Base-by-base conservation (phyloP, 2,797 vertebrate species). In the Halcyon leucocephala region DNA sequence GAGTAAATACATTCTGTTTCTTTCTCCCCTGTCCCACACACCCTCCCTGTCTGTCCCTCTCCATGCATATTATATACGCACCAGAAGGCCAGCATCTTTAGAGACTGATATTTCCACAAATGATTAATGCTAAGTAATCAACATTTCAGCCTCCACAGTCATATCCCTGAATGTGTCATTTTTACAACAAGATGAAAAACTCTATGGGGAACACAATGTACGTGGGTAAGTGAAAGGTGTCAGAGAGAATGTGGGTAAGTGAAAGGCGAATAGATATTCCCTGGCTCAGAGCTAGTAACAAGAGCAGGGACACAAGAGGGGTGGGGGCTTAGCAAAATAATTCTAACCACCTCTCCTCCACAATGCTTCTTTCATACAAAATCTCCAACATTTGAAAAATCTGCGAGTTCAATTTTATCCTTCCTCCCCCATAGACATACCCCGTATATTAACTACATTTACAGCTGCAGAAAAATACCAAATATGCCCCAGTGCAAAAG, bases 111-210 rank as follows among this genome's bases (percentile, higher is more conserved):
- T 82, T 87, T 96, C 80, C 57, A 93, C 81, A 93, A 90, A 88
- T 87, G 61, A 95, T 92, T 91, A 94, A 95, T 94, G 76, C 39
- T n/a, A 65, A 58, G 48, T 86, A 96, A 96, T 95, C 92, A 93
- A 74, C 72, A 39, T 91, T 93, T 97, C 89, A 93, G 72, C 52
- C 58, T 96, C 74, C 61, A 79, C 83, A 89, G 51, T 65, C 82
- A 51, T 89, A 93, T 58, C 65, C 76, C 58, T 82, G 44, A 86
- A 96, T 93, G 19, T 60, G 82, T 94, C 92, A 93, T 82, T 95
- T 96, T 94, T 92, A 85, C 93, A 52, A 82, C 15, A 86, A 67
- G 87, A 95, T 86, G 60, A 88, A 93, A 90, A 93, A 64, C 52
- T 95, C 93, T 52, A 17, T 9, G 14, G 85, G 86, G 94, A 90